Evolutionary conservation across 2,888 invertebrate species (phyloP).

Genomic region (Nymphalis c-album): DNA sequence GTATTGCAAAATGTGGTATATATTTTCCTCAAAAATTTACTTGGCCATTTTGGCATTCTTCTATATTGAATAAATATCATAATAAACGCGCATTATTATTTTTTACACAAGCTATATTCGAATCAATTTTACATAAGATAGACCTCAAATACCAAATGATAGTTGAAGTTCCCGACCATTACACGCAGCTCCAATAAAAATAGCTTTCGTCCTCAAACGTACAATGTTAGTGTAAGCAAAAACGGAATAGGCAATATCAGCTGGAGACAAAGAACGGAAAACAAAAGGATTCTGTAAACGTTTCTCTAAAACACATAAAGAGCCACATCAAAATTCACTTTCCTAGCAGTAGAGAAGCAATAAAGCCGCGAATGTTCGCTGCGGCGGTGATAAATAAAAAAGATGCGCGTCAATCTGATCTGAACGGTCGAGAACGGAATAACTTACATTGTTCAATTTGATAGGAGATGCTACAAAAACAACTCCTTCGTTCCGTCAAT

Average conservation of each 20-base stretch:
- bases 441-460: constrained; percentile 29
- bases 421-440: constrained; percentile 29
- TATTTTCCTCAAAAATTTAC: no score
- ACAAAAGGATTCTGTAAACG: constrained; percentile 47
- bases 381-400: constrained; percentile 51
- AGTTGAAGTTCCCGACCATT: constrained; percentile 22
- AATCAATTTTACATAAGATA: no score
- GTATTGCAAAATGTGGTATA: no score
- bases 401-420: constrained; percentile 46
- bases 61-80: no score
- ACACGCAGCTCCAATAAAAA: constrained; percentile 33
- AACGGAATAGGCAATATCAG: constrained; percentile 41
- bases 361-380: constrained; percentile 55
- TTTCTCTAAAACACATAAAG: constrained; percentile 66
- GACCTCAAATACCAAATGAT: neutral
- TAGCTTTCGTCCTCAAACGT: constrained; percentile 24
- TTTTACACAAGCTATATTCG: no score
- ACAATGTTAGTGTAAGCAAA: constrained; percentile 38
- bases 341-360: constrained; percentile 58
- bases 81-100: no score
- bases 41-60: no score
- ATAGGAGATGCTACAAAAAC: constrained; percentile 22
- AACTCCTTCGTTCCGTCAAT: constrained; percentile 6
- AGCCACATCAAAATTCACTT: constrained; percentile 75
- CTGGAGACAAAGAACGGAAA: constrained; percentile 39